phyloP scores from a whole-genome alignment of 30 jellyfish, hydroid and myxozoan genomes.

The Haliclystus octoradiatus region DNA sequence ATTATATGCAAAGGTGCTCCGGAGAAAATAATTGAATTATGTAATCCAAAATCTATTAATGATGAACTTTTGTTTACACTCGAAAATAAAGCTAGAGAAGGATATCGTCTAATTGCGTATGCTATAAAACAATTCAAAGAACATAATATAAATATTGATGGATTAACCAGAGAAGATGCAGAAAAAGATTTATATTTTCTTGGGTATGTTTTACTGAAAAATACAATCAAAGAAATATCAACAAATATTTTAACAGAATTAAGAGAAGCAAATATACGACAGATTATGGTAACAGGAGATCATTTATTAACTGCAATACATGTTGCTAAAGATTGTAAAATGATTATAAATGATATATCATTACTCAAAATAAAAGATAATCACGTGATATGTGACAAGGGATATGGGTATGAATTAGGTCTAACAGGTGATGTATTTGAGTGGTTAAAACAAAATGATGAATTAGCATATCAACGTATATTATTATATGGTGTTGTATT shows the following conservation, averaged over 20 bases:
- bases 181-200: constrained; percentile 20
- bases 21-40: constrained; percentile 13
- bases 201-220: constrained; percentile 25
- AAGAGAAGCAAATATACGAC: constrained; percentile 12
- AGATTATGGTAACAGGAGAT: constrained; percentile 54
- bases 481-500: constrained; percentile 12
- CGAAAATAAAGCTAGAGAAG: constrained; percentile 6
- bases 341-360: not conserved
- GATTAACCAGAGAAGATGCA: constrained; percentile 8
- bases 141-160: not conserved
- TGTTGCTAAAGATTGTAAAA: constrained; percentile 26
- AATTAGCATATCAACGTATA: constrained; percentile 2
- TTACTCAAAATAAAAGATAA: not conserved
- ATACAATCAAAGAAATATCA: constrained; percentile 18
- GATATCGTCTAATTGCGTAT: constrained; percentile 34
- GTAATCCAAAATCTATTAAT: constrained; percentile 13
- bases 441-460: not conserved
- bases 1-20: constrained; percentile 41
- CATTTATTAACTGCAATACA: constrained; percentile 28
- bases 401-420: too few relatives aligned
- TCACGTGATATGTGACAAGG: not conserved
- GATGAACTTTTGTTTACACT: constrained; percentile 3
- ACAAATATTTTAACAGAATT: constrained; percentile 2
- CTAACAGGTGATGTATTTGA: constrained; percentile 13
- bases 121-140: constrained; percentile 5